Evolutionary conservation across 1,140 invertebrate genomes (phyloP).

Genomic region (Drosophila ohnishii): DNA sequence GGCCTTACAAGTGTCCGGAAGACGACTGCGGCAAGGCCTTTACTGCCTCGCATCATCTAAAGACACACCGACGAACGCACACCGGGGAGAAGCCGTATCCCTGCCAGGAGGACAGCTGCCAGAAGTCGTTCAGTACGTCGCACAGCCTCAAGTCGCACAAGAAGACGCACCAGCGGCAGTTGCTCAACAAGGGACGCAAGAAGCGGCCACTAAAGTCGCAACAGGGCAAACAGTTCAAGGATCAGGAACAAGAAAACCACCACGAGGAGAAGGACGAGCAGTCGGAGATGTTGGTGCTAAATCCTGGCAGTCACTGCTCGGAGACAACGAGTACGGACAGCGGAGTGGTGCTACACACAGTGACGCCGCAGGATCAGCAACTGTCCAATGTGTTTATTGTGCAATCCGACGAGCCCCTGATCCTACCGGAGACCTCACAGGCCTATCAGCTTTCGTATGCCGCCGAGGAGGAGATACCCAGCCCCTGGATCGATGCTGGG

Average conservation of each 20-base stretch:
- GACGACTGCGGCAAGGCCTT: constrained; percentile 95
- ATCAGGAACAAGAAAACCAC: constrained; percentile 13
- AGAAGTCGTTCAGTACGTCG: constrained; percentile 90
- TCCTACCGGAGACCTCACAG: constrained; percentile 84
- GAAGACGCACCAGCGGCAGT: constrained; percentile 85
- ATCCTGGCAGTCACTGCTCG: constrained; percentile 56
- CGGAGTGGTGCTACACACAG: constrained; percentile 45
- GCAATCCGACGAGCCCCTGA: constrained; percentile 40
- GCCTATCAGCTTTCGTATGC: constrained; percentile 88
- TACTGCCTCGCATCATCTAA: constrained; percentile 96
- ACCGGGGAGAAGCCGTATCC: constrained; percentile 89
- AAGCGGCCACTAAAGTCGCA: constrained; percentile 47
- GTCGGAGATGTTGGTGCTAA: constrained; percentile 47
- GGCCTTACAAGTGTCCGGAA: constrained; percentile 93
- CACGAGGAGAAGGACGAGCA: constrained; percentile 24
- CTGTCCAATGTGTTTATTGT: constrained; percentile 57
- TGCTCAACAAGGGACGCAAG: constrained; percentile 65
- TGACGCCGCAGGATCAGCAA: constrained; percentile 25
- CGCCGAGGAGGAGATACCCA: constrained; percentile 89
- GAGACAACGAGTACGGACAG: constrained; percentile 67
- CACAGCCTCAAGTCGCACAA: constrained; percentile 92
- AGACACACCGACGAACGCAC: constrained; percentile 87
- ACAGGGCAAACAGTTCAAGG: constrained; percentile 7
- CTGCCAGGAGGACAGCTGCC: constrained; percentile 89
- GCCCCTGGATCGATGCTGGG: constrained; percentile 88